A percentile compares a stretch with the other conserved stretches of the same genome.
phyloP scores from a whole-genome alignment of 2,888 invertebrate species.

The Ypsolopha sequella region DNA sequence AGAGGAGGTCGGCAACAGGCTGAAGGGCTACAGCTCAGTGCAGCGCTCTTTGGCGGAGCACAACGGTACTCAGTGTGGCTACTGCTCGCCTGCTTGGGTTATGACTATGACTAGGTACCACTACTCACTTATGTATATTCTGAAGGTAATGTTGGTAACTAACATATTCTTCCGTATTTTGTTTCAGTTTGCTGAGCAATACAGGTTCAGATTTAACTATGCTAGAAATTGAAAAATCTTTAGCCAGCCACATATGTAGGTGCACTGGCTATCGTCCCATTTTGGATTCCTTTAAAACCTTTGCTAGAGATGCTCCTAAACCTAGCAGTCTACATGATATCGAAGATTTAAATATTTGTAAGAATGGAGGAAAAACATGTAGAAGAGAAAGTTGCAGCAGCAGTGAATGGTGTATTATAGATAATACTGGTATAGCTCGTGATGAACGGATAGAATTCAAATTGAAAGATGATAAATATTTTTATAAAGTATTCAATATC shows the following conservation, averaged over 20 bases:
- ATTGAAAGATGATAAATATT: conserved; percentile 44
- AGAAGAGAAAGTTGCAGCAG: conserved; percentile 16
- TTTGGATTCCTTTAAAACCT: conserved; percentile 73
- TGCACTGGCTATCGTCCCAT: conserved; percentile 79
- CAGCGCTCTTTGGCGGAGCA: conserved; percentile 72
- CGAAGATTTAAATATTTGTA: conserved; percentile 36
- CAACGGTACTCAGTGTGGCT: conserved; percentile 81
- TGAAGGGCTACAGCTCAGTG: conserved; percentile 74
- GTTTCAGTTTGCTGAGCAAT: conserved; percentile 38
- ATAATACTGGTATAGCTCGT: conserved; percentile 19
- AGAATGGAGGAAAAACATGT: conserved; percentile 23
- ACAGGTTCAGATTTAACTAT: conserved; percentile 36
- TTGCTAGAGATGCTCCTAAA: conserved; percentile 57
- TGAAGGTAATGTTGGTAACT: too few species aligned
- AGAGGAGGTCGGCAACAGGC: conserved; percentile 74
- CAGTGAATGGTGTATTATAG: conserved; percentile 35
- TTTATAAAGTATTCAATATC: conserved; percentile 64
- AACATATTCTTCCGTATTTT: too few species aligned
- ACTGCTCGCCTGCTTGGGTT: conserved; percentile 82
- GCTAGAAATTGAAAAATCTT: conserved; percentile 75
- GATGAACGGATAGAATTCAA: conserved; percentile 23
- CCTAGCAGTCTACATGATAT: conserved; percentile 29
- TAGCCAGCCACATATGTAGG: conserved; percentile 79
- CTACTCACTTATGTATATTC: too few species aligned
- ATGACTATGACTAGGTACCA: conserved; percentile 75